These are phyloP conservation scores for Tenthredo notha DNA, from an alignment of 2,888 invertebrate genomes.

Conservation along the genomic window DNA sequence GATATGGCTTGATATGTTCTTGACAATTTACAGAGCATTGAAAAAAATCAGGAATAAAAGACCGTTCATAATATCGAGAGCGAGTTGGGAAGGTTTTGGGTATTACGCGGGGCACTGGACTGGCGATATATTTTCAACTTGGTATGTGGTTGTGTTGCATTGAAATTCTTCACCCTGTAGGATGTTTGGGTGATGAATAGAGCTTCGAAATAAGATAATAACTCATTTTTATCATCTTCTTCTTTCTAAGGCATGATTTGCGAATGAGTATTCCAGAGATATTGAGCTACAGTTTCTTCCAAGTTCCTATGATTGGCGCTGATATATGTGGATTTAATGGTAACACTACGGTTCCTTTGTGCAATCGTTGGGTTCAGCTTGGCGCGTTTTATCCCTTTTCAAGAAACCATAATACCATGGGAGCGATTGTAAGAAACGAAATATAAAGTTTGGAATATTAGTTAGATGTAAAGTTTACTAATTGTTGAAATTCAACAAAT, in stretches of 20 bases:
- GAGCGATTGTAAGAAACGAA: slow-evolving; percentile 81
- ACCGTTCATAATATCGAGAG: slow-evolving; percentile 89
- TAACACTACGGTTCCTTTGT: slow-evolving; percentile 86
- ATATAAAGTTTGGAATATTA: neutral
- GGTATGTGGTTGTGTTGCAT: slow-evolving; percentile 77
- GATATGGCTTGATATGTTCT: neutral
- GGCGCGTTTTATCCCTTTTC: slow-evolving; percentile 95
- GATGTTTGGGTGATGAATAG: neutral
- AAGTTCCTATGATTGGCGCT: slow-evolving; percentile 90
- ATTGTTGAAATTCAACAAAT: neutral
- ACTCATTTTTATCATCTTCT: neutral
- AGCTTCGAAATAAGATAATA: neutral
- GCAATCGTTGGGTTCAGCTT: slow-evolving; percentile 91
- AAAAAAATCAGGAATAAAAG: slow-evolving; percentile 84
- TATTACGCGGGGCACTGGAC: slow-evolving; percentile 91
- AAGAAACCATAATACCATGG: slow-evolving; percentile 89
- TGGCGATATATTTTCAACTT: slow-evolving; percentile 88
- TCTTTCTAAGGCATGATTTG: slow-evolving; percentile 82
- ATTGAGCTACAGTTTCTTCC: slow-evolving; percentile 88
- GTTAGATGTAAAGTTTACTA: neutral
- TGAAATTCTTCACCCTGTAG: neutral
- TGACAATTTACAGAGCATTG: slow-evolving; percentile 80
- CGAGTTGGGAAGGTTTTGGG: slow-evolving; percentile 89
- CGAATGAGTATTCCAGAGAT: slow-evolving; percentile 87
- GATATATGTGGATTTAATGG: slow-evolving; percentile 93